These are phyloP conservation scores for Drosophila elegans DNA, from an alignment of 1,140 invertebrate species.

Conservation along the genomic window DNA sequence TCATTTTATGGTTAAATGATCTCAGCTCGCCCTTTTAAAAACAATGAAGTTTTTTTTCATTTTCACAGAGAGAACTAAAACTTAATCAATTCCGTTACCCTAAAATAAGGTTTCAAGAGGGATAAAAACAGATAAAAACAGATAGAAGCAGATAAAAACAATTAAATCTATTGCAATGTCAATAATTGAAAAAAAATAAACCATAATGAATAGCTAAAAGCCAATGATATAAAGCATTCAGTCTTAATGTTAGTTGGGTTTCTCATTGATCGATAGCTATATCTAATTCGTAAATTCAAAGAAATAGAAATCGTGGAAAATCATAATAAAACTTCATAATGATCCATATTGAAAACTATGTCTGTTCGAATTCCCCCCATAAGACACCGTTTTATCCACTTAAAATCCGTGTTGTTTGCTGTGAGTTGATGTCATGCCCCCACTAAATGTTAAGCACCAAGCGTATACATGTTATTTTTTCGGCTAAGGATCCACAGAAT, in stretches of 20 bases:
- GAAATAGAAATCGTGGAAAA: background rate
- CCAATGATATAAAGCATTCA: background rate
- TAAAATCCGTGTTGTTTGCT: background rate
- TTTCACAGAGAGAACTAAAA: background rate
- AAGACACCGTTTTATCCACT: background rate
- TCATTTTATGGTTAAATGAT: too few species aligned
- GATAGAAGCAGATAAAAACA: background rate
- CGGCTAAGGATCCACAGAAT: background rate
- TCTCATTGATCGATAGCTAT: background rate
- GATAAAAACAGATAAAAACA: background rate
- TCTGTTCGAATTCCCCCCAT: background rate
- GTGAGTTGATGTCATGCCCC: conserved; percentile 13
- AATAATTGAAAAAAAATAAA: background rate
- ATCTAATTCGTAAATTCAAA: background rate
- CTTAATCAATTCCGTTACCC: background rate
- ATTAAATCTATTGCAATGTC: background rate
- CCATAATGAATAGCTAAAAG: background rate
- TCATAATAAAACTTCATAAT: background rate
- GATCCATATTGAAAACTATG: background rate
- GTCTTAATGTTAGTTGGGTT: background rate
- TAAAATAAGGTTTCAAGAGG: conserved; percentile 7
- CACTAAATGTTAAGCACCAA: background rate
- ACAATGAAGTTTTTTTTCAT: too few species aligned
- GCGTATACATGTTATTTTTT: background rate
- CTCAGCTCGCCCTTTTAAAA: too few species aligned